phyloP scores from a whole-genome alignment of 2,888 invertebrate genomes.

The Spodoptera picta region DNA sequence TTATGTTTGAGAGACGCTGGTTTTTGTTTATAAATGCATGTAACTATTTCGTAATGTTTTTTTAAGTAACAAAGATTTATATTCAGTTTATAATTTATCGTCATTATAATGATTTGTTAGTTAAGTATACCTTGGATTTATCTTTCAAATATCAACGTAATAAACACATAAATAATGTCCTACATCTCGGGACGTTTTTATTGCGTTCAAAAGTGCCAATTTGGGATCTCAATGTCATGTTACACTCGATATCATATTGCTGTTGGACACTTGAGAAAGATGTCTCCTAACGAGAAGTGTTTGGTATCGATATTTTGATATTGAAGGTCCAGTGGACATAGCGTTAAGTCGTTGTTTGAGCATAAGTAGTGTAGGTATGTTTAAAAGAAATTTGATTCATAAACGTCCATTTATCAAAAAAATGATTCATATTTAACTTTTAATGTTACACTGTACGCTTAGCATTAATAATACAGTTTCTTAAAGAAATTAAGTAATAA shows the following conservation, averaged over 20 bases:
- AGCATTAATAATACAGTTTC: no score
- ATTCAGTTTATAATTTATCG: constrained; percentile 16
- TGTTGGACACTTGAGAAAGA: constrained; percentile 51
- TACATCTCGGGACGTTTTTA: constrained; percentile 56
- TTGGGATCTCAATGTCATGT: constrained; percentile 66
- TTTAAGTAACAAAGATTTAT: constrained; percentile 17
- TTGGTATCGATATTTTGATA: constrained; percentile 3
- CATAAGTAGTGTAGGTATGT: no score
- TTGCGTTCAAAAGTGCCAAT: constrained; percentile 71
- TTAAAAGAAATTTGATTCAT: no score
- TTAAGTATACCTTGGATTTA: constrained; percentile 25
- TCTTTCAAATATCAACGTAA: constrained; percentile 12
- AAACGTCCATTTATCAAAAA: no score
- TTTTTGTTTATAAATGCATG: constrained; percentile 27
- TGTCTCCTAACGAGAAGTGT: constrained; percentile 45
- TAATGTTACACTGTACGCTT: no score
- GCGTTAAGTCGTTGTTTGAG: no score
- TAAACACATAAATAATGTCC: constrained; percentile 42
- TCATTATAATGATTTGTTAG: constrained; percentile 12
- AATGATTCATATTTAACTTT: no score
- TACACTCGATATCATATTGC: constrained; percentile 62
- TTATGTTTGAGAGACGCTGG: constrained; percentile 18
- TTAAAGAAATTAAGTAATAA: no score
- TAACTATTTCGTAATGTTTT: constrained; percentile 7
- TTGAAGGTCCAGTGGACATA: no score